Conservation (phyloP, 2,797 vertebrate species). For the Garrulus glandarius region DNA sequence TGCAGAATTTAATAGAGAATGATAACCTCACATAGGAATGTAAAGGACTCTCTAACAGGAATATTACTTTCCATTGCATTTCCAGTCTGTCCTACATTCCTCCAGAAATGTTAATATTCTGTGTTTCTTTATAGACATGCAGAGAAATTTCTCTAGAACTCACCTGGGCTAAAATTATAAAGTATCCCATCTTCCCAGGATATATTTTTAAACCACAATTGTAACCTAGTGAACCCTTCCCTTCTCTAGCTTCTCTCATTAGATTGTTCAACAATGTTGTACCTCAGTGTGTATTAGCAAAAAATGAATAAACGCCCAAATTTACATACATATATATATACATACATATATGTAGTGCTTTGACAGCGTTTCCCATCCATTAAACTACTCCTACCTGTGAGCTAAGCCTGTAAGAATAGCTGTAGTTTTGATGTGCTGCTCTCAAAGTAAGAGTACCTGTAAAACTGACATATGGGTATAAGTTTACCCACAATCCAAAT, state of each 20-base stretch:
- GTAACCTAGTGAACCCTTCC: not conserved
- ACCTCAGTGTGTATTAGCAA: not conserved
- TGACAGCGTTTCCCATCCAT: not conserved
- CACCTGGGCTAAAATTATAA: not conserved
- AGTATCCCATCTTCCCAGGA: not conserved
- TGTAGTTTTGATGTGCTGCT: not conserved
- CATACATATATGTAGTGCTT: not conserved
- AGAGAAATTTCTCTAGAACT: not conserved
- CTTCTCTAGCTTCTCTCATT: not conserved
- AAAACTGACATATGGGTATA: not conserved
- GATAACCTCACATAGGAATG: not conserved
- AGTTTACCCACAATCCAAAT: not conserved
- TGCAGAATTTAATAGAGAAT: not conserved
- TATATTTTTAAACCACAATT: not conserved
- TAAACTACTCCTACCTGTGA: not conserved
- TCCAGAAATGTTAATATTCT: not conserved
- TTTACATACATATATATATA: not conserved
- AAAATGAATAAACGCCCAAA: not conserved
- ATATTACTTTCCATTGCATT: not conserved
- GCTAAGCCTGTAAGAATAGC: not conserved
- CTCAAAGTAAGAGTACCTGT: not conserved
- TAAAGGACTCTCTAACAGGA: not conserved
- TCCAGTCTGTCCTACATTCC: not conserved
- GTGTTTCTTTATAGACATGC: not conserved
- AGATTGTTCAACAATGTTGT: not conserved